A percentile compares a stretch with the other conserved stretches of the same genome.
Evolutionary conservation across 2,888 invertebrate genomes (phyloP).

Genomic region (Melikaiella ostensackeni): DNA sequence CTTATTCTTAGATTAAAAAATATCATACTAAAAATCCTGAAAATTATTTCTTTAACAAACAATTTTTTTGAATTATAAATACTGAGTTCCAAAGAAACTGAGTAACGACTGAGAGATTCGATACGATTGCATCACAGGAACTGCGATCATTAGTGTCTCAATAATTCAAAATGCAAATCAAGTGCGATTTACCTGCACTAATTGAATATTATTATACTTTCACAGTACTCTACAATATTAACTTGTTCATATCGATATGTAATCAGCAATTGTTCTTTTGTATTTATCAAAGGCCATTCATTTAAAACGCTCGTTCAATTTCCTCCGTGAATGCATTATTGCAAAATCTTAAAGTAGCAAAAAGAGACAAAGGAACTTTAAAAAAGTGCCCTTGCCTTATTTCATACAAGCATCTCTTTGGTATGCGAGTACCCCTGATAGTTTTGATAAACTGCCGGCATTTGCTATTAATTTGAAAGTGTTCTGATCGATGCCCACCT

Average conservation of each 20-base stretch:
- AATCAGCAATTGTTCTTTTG: background rate
- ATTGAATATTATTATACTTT: constrained; percentile 15
- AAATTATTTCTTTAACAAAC: background rate
- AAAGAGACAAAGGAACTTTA: background rate
- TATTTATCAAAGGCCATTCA: background rate
- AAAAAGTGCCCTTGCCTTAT: constrained; percentile 1
- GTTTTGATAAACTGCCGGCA: constrained; percentile 13
- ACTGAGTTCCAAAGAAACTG: background rate
- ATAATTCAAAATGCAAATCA: constrained; percentile 22
- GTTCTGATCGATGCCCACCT: constrained; percentile 15
- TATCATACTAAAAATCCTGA: background rate
- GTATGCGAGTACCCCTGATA: constrained; percentile 4
- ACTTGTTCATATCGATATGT: background rate
- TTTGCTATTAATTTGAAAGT: constrained; percentile 24
- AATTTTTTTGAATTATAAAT: background rate
- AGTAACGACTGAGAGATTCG: background rate
- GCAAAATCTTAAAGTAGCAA: background rate
- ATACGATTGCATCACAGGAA: constrained; percentile 2
- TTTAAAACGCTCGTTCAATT: background rate
- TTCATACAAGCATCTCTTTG: background rate
- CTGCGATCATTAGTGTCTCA: constrained; percentile 10
- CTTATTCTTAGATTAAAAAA: background rate
- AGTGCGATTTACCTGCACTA: constrained; percentile 1
- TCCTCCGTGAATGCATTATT: background rate
- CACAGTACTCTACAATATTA: background rate